Evolutionary conservation across 2,113 vertebrate species (phyloP).

Genomic region (Phrynocephalus versicolor): DNA sequence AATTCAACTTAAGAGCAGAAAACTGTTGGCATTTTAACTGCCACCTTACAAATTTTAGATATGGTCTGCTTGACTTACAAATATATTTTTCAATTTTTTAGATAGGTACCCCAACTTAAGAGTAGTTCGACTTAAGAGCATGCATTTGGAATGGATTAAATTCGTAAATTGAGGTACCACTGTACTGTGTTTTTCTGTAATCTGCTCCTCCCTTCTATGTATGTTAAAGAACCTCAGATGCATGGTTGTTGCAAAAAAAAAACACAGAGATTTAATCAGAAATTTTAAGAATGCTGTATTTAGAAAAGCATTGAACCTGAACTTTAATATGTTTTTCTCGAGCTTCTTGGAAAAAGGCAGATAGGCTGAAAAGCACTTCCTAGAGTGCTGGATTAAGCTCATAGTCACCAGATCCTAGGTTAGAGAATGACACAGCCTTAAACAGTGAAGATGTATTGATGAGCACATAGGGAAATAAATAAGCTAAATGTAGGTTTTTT

Average conservation of each 20-base stretch:
- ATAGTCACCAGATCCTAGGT: not conserved
- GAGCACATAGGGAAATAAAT: not conserved
- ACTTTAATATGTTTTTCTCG: not conserved
- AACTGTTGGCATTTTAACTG: too few species aligned
- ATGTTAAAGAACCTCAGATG: not conserved
- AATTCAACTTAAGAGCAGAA: too few species aligned
- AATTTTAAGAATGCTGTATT: not conserved
- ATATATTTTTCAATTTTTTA: too few species aligned
- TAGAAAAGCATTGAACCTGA: not conserved
- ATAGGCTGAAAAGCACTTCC: not conserved
- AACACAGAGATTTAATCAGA: not conserved
- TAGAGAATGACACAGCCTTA: not conserved
- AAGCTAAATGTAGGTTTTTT: not conserved
- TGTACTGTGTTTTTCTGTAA: not conserved
- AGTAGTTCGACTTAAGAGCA: too few species aligned
- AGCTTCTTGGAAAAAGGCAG: not conserved
- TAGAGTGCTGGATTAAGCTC: not conserved
- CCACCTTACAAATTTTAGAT: too few species aligned
- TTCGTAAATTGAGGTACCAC: too few species aligned
- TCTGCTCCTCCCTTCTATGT: not conserved
- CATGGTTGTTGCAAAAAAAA: not conserved
- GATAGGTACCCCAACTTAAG: too few species aligned
- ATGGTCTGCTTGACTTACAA: too few species aligned
- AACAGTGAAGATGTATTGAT: not conserved
- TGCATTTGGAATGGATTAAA: too few species aligned